phyloP scores from a whole-genome alignment of 2,113 vertebrate species.

The Ctenodactylus gundi region DNA sequence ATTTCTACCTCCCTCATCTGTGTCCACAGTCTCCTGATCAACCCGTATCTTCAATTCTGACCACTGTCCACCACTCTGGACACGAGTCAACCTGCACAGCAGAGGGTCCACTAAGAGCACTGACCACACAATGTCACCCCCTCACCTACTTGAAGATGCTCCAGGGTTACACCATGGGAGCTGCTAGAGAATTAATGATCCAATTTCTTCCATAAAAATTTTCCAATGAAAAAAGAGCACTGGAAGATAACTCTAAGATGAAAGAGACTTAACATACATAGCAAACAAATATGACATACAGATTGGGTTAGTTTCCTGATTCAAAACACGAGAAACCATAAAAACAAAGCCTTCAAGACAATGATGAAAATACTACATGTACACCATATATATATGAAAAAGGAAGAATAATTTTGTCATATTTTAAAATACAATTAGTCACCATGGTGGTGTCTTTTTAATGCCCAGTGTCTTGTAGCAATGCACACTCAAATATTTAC shows the following conservation, averaged over 20 bases:
- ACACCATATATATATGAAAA: background rate
- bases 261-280: background rate
- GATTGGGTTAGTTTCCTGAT: background rate
- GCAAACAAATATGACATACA: background rate
- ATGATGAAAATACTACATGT: background rate
- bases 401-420: background rate
- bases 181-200: background rate
- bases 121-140: background rate
- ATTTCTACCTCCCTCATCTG: background rate
- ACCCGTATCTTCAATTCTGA: background rate
- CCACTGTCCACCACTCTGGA: background rate
- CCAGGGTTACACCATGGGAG: background rate
- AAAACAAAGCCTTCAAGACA: background rate
- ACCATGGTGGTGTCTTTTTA: background rate
- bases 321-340: background rate
- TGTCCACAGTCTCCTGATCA: background rate
- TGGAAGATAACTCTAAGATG: background rate
- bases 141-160: background rate
- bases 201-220: constrained; percentile 17
- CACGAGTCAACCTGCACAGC: background rate
- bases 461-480: background rate
- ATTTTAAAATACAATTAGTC: background rate
- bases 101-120: background rate
- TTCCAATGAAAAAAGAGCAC: background rate
- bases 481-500: constrained; percentile 1